phyloP scores from a whole-genome alignment of 2,113 vertebrate species.

The Pachycephala philippinensis region DNA sequence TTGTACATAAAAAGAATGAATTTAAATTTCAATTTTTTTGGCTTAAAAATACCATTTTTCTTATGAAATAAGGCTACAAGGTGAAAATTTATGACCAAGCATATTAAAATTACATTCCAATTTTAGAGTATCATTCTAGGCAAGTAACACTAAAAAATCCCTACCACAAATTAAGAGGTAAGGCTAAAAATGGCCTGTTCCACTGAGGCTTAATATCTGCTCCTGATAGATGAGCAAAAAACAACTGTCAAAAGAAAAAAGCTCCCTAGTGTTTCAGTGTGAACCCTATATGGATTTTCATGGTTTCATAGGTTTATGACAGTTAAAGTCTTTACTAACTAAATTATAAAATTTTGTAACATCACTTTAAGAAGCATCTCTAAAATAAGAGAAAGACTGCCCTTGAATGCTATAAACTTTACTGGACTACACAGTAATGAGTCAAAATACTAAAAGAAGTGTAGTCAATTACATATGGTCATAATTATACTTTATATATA shows the following conservation, averaged over 20 bases:
- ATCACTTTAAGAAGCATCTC: background rate
- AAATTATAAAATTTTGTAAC: background rate
- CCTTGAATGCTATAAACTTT: background rate
- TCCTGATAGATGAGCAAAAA: background rate
- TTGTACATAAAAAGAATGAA: background rate
- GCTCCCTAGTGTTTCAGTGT: background rate
- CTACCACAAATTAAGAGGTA: background rate
- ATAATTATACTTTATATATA: background rate
- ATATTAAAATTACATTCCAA: background rate
- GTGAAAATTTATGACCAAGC: background rate
- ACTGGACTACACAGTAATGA: background rate
- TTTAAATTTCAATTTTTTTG: background rate
- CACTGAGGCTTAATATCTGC: background rate
- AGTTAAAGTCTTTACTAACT: background rate
- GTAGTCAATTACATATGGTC: no score
- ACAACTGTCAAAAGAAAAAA: background rate
- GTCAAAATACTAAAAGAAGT: background rate
- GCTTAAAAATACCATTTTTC: background rate
- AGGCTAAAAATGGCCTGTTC: background rate
- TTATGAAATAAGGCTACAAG: background rate
- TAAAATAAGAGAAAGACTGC: background rate
- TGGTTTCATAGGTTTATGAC: background rate
- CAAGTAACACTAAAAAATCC: background rate
- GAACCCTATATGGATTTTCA: background rate
- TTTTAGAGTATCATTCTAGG: background rate